Base-by-base conservation (phyloP, 2,113 vertebrate genomes). In the Saccopteryx bilineata region DNA sequence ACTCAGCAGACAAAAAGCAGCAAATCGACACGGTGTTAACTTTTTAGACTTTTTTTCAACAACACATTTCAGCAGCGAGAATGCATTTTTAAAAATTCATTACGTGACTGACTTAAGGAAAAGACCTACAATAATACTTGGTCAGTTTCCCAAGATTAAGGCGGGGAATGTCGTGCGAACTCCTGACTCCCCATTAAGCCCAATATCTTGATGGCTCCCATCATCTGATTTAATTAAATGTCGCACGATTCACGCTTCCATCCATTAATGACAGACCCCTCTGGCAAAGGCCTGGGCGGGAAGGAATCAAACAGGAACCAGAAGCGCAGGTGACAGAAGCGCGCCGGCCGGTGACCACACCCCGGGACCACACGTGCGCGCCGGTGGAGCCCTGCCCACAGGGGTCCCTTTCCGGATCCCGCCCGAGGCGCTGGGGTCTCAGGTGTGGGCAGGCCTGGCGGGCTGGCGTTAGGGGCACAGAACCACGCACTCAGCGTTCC, bases 371-470 rank as follows among this genome's bases (percentile, higher is more conserved):
- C 96, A 71, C 79, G n/a, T 79, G 96, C 23, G 4, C 28, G 19
- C 48, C 0, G 11, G 14, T 8, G 52, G 24, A 50, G 8, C 11
- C 50, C 76, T 52, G 9, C 66, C 52, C 15, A 5, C 1, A 24
- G 8, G 65, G 12, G n/a, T 9, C 7, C 12, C 0, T 10, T 68
- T 1, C 12, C 61, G 7, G 72, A 7, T 1, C 5, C 7, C 13
- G 1, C 24, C 68, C 1, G 0, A 1, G 12, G 7, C 28, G 4
- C 7, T 0, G 14, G 3, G 23, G 19, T 23, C n/a, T 56, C 79
- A 81, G 46, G 72, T 23, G 21, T 1, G 1, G 9, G 52, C 66
- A 65, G 33, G 33, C n/a, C 14, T 14, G 8, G 5, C 1, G 19
- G 3, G 61, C 28, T 0, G 7, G 9, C 31, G 17, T 63, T 0